A percentile compares a stretch with the other conserved stretches of the same genome.
These are phyloP conservation scores for Celastrina argiolus DNA, from an alignment of 2,888 invertebrate species.

Conservation along the genomic window DNA sequence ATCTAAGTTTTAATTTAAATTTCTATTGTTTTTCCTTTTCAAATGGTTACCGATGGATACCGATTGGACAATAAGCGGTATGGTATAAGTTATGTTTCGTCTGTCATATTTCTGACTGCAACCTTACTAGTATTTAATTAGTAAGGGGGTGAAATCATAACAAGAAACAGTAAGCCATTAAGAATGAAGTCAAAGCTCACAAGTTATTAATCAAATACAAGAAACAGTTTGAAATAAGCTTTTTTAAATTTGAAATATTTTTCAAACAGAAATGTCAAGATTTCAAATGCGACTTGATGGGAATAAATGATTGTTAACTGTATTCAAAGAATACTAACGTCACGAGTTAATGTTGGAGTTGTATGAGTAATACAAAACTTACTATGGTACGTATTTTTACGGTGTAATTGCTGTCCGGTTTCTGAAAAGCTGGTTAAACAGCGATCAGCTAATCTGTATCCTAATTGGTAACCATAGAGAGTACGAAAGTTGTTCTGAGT, in stretches of 20 bases:
- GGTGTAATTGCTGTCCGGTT: too few relatives aligned
- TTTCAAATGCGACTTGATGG: conserved; percentile 39
- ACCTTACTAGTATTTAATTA: too few relatives aligned
- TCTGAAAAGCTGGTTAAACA: too few relatives aligned
- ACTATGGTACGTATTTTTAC: not conserved
- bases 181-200: not conserved
- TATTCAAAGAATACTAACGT: conserved; percentile 32
- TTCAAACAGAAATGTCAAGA: conserved; percentile 37
- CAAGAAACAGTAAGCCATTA: not conserved
- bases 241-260: conserved; percentile 48
- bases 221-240: conserved; percentile 31
- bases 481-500: too few relatives aligned
- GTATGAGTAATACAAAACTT: not conserved
- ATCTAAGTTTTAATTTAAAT: too few relatives aligned
- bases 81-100: too few relatives aligned
- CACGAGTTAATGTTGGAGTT: conserved; percentile 25
- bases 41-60: too few relatives aligned
- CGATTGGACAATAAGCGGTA: too few relatives aligned
- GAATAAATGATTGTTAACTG: conserved; percentile 39
- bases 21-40: too few relatives aligned
- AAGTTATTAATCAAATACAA: not conserved
- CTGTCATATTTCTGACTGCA: too few relatives aligned
- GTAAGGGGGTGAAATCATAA: not conserved
- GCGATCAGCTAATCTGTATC: too few relatives aligned
- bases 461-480: too few relatives aligned